phyloP scores from a whole-genome alignment of 2,113 vertebrate genomes.

The Morone chrysops region DNA sequence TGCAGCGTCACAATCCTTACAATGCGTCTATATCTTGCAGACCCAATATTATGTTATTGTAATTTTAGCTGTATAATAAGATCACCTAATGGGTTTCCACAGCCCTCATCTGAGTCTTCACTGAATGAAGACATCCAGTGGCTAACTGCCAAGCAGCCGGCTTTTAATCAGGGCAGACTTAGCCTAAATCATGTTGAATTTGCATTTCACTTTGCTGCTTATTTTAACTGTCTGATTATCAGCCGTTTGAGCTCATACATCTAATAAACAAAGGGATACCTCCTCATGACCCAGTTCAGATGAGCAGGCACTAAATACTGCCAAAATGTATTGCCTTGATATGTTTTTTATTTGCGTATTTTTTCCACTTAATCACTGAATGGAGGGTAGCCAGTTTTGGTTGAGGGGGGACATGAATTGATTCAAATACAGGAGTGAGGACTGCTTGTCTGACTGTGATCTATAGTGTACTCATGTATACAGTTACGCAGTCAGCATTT shows the following conservation, averaged over 20 bases:
- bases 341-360: conserved; percentile 31
- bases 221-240: conserved; percentile 62
- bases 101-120: conserved; percentile 54
- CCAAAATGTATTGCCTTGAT: conserved; percentile 32
- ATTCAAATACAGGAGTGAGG: not conserved
- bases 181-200: conserved; percentile 67
- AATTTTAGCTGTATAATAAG: conserved; percentile 51
- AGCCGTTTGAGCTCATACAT: conserved; percentile 47
- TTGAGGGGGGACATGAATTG: not conserved
- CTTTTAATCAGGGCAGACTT: conserved; percentile 71
- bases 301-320: conserved; percentile 39
- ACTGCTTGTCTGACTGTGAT: conserved; percentile 36
- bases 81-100: conserved; percentile 49
- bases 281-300: conserved; percentile 53
- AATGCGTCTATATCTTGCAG: not conserved
- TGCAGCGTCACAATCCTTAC: not conserved
- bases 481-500: conserved; percentile 53
- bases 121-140: conserved; percentile 56
- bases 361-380: conserved; percentile 29
- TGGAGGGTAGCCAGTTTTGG: conserved; percentile 34
- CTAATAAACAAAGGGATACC: conserved; percentile 64
- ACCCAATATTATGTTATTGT: conserved; percentile 28
- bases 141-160: conserved; percentile 71
- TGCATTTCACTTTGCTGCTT: conserved; percentile 66
- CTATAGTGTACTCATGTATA: conserved; percentile 25